Evolutionary conservation across 2,113 vertebrate species (phyloP), one percentile per base, ranked within the genome.

Genomic region (Microcebus jonahi): DNA sequence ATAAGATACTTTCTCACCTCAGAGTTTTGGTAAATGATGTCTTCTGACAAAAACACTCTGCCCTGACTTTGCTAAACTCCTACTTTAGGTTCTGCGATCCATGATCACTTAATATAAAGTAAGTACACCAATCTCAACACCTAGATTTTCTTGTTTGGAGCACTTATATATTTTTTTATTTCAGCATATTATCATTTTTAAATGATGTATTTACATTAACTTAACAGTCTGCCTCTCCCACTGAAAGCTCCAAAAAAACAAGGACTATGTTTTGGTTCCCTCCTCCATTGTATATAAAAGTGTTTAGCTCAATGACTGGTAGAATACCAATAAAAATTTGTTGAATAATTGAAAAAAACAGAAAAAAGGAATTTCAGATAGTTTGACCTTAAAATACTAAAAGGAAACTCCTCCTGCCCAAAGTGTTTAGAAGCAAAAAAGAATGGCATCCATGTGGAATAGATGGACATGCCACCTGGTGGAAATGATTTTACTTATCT

Each of bases 291-390:
- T 18, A 88, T 39, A 48, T 23, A 11, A 79, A 75, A 70, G 34
- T 50, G 29, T 36, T 87, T 61, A 67, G 48, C 34, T 70, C 50
- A 81, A 80, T 39, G 45, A 8, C 50, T 93, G 71, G 12, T 23
- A 94, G 45, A 95, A n/a, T 45, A 42, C 45, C 45, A 90, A 42
- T 48, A 76, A 82, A 75, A 70, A 77, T 39, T 11, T 81, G 61
- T 45, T 75, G 15, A 85, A 80, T 73, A 61, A 80, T 25, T 14
- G 27, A 86, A 55, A 31, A 31, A 4, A 71, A 84, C 0, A 73
- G 21, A 84, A 94, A 88, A 94, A 81, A 61, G 25, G 92, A 75
- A 88, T 92, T 88, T 91, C 25, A 88, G 77, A 90, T 70, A 61
- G 25, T 55, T 10, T 88, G 20, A 92, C 67, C 36, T 83, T 94